Evolutionary conservation across 2,888 invertebrate genomes (phyloP), one percentile per base, ranked within the genome.

Genomic region (Liodrosophila aerea): DNA sequence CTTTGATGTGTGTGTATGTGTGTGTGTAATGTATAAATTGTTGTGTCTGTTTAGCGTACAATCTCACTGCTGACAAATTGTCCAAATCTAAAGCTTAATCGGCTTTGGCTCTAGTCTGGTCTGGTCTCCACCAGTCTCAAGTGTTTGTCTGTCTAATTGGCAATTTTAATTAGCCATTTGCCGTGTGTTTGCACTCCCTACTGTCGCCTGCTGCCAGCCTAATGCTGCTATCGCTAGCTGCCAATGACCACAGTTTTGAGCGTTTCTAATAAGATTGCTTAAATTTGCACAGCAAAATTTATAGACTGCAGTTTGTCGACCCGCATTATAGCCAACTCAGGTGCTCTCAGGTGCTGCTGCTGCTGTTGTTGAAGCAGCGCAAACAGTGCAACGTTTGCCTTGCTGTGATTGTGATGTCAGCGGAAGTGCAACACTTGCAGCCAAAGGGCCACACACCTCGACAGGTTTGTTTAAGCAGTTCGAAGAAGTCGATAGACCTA

Each of bases 131-230:
- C 8, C 8, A 29, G 54, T 73, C 64, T 82, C 71, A 78, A 78
- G 77, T 82, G 77, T 67, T 73, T 78, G 80, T 73, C 80, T 57
- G 68, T 71, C 65, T 76, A 82, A 77, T 77, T 81, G 77, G 52
- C 67, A 73, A 77, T 72, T 78, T 83, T 78, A 78, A 78, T 78
- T 78, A 80, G 76, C 65, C 51, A 59, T 57, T 58, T 62, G n/a
- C 63, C 66, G 60, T 53, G 34, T 64, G 54, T 46, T 64, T 68
- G 54, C 56, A 15, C 27, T 51, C 30, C 7, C 30, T 41, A 34
- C 15, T 13, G 12, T 11, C 40, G 15, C 33, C 39, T 11, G 22
- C 5, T 22, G 22, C 2, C 22, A 5, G 30, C 37, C 27, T 29
- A 1, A 30, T 15, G 15, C 9, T 8, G 12, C 13, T 29, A 22